Evolutionary conservation across 2,888 invertebrate genomes (phyloP), one percentile per base, ranked within the genome.

Genomic region (Drosophila anomalata): DNA sequence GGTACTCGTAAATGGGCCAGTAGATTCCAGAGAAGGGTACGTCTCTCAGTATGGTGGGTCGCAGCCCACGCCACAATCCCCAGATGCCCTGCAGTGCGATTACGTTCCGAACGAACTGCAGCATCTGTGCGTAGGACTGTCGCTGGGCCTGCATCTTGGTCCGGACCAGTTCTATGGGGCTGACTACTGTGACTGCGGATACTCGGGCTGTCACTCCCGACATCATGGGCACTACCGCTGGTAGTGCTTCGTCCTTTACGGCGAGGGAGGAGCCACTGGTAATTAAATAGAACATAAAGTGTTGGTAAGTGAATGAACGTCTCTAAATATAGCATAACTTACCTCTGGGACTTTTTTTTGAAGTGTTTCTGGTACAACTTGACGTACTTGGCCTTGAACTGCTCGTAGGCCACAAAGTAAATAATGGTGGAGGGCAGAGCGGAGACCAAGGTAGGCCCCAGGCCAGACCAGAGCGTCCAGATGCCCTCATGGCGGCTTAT

Each of bases 321-420:
- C n/a, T 36, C n/a, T 36, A 5, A 12, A n/a, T 2, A 12, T 12
- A 4, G 4, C n/a, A 36, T n/a, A 5, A 12, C 33, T 24, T 5
- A 33, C 46, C 17, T 42, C 0, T 8, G 12, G 0, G 12, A 14
- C 4, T 75, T 33, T 75, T 48, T 36, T 0, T 20, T 48, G 0
- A 73, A 50, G 60, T 87, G 77, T 6, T 73, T 78, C 63, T 87
- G 76, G 63, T 89, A 84, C 42, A 88, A 66, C 9, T 75, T 65
- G 65, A 94, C 94, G 90, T 94, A 95, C 86, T 92, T 93, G 77
- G 94, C 92, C 87, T 96, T 93, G 59, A 99, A 93, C 91, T 98
- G 97, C 92, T 99, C 99, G 91, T 99, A 99, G n/a, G 96, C 94
- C 8, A 99, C 98, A 93, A 99, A 99, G 92, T 99, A 99, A 73